These are phyloP conservation scores for Pseudorectes ferrugineus DNA, from an alignment of 2,113 vertebrate genomes.

Conservation along the genomic window DNA sequence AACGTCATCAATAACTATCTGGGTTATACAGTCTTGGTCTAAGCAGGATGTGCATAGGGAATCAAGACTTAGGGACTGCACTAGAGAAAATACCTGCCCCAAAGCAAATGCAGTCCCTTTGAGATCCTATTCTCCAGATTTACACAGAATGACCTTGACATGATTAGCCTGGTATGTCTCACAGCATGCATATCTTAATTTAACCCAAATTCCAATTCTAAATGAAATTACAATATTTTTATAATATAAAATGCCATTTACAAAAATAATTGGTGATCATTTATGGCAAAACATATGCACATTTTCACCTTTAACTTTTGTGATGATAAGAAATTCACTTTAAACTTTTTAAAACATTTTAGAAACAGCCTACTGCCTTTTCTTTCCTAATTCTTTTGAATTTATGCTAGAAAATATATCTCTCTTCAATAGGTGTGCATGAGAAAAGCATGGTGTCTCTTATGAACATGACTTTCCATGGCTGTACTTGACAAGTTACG, in stretches of 20 bases:
- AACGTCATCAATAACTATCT: background rate
- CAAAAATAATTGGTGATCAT: fast-evolving
- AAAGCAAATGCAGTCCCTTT: background rate
- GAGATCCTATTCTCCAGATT: background rate
- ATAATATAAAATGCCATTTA: background rate
- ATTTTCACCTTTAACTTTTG: background rate
- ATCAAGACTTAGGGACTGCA: background rate
- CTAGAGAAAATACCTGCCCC: background rate
- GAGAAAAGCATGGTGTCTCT: background rate
- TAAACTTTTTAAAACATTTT: background rate
- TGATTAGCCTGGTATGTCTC: background rate
- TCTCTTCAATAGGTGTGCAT: background rate
- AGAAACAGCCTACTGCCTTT: background rate
- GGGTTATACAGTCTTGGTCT: background rate
- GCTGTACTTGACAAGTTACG: background rate
- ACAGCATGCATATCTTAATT: background rate
- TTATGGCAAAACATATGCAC: background rate
- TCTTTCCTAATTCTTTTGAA: background rate
- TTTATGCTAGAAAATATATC: background rate
- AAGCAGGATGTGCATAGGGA: background rate
- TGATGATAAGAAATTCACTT: background rate
- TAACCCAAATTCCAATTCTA: background rate
- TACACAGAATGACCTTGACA: background rate
- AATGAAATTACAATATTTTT: background rate
- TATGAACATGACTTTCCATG: background rate